A percentile compares a stretch with the other conserved stretches of the same genome.
Conservation (phyloP, 2,888 invertebrate species). For the Hirtodrosophila alboralis region DNA sequence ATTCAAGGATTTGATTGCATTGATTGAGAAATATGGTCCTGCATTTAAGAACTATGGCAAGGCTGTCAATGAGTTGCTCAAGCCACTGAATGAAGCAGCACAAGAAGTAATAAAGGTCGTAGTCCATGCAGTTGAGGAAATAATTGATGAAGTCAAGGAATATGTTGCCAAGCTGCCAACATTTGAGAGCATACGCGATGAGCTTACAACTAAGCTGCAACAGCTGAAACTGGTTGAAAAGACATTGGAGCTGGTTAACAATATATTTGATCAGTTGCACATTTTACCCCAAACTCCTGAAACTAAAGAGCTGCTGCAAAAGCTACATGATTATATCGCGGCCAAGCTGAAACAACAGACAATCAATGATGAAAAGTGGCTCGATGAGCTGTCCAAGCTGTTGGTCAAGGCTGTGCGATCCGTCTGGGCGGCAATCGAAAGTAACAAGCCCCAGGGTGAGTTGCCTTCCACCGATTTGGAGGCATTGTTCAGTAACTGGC, state of each 20-base stretch:
- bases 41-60: conserved; percentile 82
- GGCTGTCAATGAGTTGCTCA: conserved; percentile 82
- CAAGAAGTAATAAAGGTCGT: conserved; percentile 84
- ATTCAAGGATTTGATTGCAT: conserved; percentile 55
- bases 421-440: conserved; percentile 52
- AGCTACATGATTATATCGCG: conserved; percentile 87
- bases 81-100: conserved; percentile 79
- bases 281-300: conserved; percentile 88
- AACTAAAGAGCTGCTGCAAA: conserved; percentile 86
- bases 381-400: conserved; percentile 87
- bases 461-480: conserved; percentile 32
- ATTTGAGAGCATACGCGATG: conserved; percentile 65
- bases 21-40: conserved; percentile 79
- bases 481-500: conserved; percentile 62
- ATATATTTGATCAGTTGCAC: conserved; percentile 86
- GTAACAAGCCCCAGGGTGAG: conserved; percentile 28
- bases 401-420: conserved; percentile 87
- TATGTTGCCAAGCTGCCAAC: conserved; percentile 86
- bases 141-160: conserved; percentile 80
- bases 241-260: conserved; percentile 85
- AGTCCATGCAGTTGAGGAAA: conserved; percentile 62
- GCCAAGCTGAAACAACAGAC: conserved; percentile 87
- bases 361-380: conserved; percentile 87
- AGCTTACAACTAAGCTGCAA: conserved; percentile 64
- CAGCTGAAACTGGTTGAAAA: conserved; percentile 86